Base-by-base conservation (phyloP, 2,113 vertebrate species). In the Phalacrocorax aristotelis region DNA sequence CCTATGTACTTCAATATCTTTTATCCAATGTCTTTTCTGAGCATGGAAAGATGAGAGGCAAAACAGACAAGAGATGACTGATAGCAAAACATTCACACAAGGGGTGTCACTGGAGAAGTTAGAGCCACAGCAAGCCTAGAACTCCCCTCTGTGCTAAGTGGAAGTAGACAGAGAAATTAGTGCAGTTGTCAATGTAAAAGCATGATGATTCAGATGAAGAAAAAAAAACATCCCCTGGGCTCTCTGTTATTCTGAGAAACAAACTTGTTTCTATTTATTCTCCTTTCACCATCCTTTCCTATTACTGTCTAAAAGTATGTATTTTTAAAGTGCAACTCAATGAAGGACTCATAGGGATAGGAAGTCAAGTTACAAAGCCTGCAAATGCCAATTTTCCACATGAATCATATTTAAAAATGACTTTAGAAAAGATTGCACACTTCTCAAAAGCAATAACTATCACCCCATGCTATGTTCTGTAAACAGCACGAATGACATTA, bases 371-470 rank as follows among this genome's bases (percentile, higher is more conserved):
- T 93, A 57, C 29, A 88, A 93, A 86, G 49, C 40, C 83, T 72
- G 40, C 5, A 93, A 90, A 83, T 77, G 76, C 30, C 93, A 95
- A 62, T 96, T 95, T 94, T 93, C 57, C 71, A 89, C 54, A 54
- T 89, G 93, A 95, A 86, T 90, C 54, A 48, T 80, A 69, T 81
- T 92, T 90, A n/a, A 95, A 96, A 95, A 74, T 62, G 0, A 74
- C 79, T 94, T 83, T 46, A 89, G 91, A 81, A 95, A 95, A 93
- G 36, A 93, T 52, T 42, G 64, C 55, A 90, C 68, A 62, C 86
- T 90, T 95, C 72, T 83, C 83, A 83, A 90, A 95, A 74, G 93
- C 89, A 97, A 26, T 93, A 95, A 95, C 79, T 92, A 88, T 77
- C 83, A 91, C 86, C 76, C 60, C 93, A 96, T 94, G 83, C 76